Evolutionary conservation across 2,888 invertebrate genomes (phyloP), one percentile per base, ranked within the genome.

Genomic region (Mythimna ferrago): DNA sequence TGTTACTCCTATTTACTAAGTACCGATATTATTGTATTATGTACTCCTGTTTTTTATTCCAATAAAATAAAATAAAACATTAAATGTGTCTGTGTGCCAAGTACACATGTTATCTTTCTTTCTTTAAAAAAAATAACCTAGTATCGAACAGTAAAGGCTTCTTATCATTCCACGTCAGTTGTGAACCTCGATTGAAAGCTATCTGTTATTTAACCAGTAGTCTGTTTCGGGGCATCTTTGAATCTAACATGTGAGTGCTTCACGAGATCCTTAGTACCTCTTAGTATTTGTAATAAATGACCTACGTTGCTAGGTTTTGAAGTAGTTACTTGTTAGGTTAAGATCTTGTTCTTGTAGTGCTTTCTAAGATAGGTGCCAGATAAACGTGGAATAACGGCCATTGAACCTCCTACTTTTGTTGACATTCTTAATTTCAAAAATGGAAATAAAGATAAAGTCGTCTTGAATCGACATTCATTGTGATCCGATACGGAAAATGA

Each of bases 171-270:
- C 6, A n/a, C 38, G 26, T 26, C 44, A 67, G 73, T n/a, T 53
- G 21, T 51, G 14, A 26, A 53, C 60, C 32, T 54, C 41, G 48
- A 68, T 78, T 80, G 62, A 58, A 58, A n/a, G 11, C 35, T 14
- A 73, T 70, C 11, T 11, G 38, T 80, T 80, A 79, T 79, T 80
- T 56, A 70, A 6, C 44, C 41, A 38, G 54, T 51, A 70, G 51
- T 48, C 62, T 16, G 69, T 64, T 75, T 32, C 48, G 16, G 26
- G 53, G 41, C 38, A 62, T 60, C 41, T 60, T 70, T 51, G 54
- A 70, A 62, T 63, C 44, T 44, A 63, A 66, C 41, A 74, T 60
- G 54, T 74, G 58, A 74, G 54, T 69, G 32, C 44, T 70, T 56
- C 58, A 58, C 38, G 21, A 75, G 80, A 63, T 70, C 57, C 65